A percentile compares a stretch with the other conserved stretches of the same genome.
Conservation (phyloP, 2,888 invertebrate species). For the Theretra japonica region DNA sequence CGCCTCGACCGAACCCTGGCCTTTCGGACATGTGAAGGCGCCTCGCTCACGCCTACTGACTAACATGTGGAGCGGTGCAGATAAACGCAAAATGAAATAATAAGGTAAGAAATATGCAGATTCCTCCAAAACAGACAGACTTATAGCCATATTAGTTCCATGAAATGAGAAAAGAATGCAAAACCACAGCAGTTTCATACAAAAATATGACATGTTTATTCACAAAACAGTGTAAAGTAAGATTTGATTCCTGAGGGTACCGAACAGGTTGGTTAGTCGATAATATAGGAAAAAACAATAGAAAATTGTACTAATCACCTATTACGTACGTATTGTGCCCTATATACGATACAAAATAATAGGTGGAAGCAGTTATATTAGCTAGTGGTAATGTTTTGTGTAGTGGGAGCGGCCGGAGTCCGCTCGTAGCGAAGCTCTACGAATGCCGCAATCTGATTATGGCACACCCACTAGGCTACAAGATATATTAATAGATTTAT, state of each 20-base stretch:
- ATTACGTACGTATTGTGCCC: background rate
- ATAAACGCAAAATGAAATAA: slow-evolving; percentile 78
- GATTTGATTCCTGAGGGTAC: background rate
- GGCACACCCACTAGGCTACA: slow-evolving; percentile 73
- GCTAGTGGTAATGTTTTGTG: slow-evolving; percentile 39
- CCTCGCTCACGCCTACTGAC: slow-evolving; percentile 60
- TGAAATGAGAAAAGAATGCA: background rate
- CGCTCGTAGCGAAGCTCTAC: slow-evolving; percentile 73
- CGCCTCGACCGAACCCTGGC: slow-evolving; percentile 32
- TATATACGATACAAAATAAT: background rate
- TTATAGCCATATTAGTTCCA: background rate
- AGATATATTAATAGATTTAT: slow-evolving; percentile 43
- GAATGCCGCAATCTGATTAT: slow-evolving; percentile 83
- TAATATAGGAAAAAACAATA: background rate
- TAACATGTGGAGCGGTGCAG: slow-evolving; percentile 66
- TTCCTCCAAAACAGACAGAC: background rate
- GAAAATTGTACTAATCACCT: background rate
- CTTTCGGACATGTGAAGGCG: slow-evolving; percentile 40
- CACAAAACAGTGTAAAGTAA: background rate
- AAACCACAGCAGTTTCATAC: background rate
- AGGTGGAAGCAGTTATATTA: background rate
- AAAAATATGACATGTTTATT: background rate
- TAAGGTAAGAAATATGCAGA: slow-evolving; percentile 65
- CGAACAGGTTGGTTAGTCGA: background rate
- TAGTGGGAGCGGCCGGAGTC: slow-evolving; percentile 75